Evolutionary conservation across 2,888 invertebrate species (phyloP).

Genomic region (Cremastobaeus sp.): DNA sequence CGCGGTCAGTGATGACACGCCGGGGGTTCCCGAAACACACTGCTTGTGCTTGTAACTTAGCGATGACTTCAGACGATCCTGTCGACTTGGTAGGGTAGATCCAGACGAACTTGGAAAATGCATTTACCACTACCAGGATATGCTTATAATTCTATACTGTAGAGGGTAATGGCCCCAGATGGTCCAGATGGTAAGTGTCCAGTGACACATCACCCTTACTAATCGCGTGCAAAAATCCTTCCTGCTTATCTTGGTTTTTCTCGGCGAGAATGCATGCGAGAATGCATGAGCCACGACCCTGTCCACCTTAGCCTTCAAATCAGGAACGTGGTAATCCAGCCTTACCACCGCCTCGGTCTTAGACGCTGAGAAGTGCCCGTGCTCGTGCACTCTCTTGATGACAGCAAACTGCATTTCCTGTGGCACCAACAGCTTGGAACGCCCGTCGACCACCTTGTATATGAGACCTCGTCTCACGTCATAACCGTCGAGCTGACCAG

Average conservation of each 20-base stretch:
- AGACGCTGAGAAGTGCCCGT: not conserved
- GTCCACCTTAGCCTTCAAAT: not conserved
- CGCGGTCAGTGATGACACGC: not conserved
- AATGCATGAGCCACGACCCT: not conserved
- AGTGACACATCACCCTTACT: not conserved
- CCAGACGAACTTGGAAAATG: too few relatives aligned
- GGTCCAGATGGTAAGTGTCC: not conserved
- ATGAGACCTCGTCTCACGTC: too few relatives aligned
- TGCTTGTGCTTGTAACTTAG: not conserved
- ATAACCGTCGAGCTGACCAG: too few relatives aligned
- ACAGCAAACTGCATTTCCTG: too few relatives aligned
- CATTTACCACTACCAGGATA: too few relatives aligned
- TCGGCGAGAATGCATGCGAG: not conserved
- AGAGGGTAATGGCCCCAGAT: too few relatives aligned
- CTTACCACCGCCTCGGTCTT: not conserved
- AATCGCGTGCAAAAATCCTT: not conserved
- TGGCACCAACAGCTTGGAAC: too few relatives aligned
- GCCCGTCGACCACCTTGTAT: too few relatives aligned
- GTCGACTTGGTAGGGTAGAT: too few relatives aligned
- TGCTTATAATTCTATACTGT: too few relatives aligned
- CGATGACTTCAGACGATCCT: not conserved
- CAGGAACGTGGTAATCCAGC: not conserved
- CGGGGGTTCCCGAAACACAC: not conserved
- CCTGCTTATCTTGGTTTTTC: not conserved
- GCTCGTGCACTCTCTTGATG: not conserved